Base-by-base conservation (phyloP, 2,113 vertebrate genomes). In the Toxotes chatareus region DNA sequence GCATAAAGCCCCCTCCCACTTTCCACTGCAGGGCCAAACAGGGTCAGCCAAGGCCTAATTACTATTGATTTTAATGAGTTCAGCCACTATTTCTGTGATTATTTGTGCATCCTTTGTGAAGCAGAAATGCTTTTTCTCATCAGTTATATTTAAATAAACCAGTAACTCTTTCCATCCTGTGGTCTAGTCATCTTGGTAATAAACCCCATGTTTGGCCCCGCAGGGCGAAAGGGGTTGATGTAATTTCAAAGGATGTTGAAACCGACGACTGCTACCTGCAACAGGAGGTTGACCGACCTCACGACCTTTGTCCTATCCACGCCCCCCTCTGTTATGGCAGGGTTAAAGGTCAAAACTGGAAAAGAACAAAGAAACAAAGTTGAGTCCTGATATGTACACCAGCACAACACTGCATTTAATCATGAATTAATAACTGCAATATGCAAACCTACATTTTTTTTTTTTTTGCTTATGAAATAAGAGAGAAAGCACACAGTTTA, bases 41-140 rank as follows among this genome's bases (percentile, higher is more conserved):
- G 69, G 69, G 67, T 80, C 72, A 64, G 36, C 67, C 42, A 60
- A 61, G 56, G 51, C 57, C 68, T 82, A 10, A 67, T 79, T 75
- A 46, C 82, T 63, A 84, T 64, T 89, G 36, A 87, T 76, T 55
- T 59, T 49, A 82, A 61, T 76, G 34, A 87, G 76, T 66, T 72
- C 83, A 62, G 46, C 67, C 56, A 76, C 76, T 83, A 69, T 82
- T 79, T 77, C 23, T 76, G 21, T 86, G 66, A 89, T 86, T 86
- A 70, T 80, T 84, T 87, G 79, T 87, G 74, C 76, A 76, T 89
- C 61, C 65, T 57, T 61, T 64, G 68, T 16, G 9, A 82, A 53
- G 57, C 36, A 71, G 53, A 80, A 36, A 77, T 34, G 23, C 47
- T 68, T 63, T 40, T 51, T 68, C 32, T 78, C 27, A 32, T 56